phyloP scores from a whole-genome alignment of 2,113 vertebrate species.

The Phylloscopus trochiloides region DNA sequence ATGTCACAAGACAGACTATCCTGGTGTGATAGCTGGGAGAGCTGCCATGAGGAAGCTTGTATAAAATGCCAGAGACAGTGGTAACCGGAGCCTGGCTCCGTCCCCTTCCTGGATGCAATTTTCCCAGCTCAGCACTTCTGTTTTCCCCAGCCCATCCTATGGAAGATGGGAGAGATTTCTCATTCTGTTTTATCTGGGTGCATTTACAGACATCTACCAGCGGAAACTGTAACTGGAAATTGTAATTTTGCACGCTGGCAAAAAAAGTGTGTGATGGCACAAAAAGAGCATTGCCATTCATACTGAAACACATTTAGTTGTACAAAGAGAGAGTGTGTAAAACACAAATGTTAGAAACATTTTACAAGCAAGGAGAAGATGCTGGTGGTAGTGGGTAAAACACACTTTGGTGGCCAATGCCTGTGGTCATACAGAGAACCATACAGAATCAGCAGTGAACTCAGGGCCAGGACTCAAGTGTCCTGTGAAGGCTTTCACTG shows the following conservation, averaged over 20 bases:
- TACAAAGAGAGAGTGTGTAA: not conserved
- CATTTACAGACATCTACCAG: not conserved
- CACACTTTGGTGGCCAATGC: not conserved
- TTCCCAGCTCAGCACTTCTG: not conserved
- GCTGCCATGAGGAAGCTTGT: not conserved
- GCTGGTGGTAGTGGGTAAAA: not conserved
- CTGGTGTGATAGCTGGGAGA: not conserved
- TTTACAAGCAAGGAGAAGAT: not conserved
- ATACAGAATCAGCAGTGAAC: not conserved
- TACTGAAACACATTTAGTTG: not conserved
- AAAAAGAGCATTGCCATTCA: not conserved
- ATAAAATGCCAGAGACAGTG: not conserved
- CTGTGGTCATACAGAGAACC: not conserved
- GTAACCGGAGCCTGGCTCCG: not conserved
- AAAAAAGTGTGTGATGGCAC: not conserved
- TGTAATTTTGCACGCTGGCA: not conserved
- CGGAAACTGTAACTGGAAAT: not conserved
- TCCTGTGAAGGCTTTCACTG: not conserved
- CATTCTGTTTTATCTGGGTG: not conserved
- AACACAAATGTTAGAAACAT: not conserved
- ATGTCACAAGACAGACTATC: not conserved
- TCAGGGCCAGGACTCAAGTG: accelerated
- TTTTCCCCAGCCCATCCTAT: not conserved
- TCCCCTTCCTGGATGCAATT: not conserved
- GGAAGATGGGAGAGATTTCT: not conserved